Evolutionary conservation across 1,140 invertebrate species (phyloP).

Genomic region (Drosophila carrolli): DNA sequence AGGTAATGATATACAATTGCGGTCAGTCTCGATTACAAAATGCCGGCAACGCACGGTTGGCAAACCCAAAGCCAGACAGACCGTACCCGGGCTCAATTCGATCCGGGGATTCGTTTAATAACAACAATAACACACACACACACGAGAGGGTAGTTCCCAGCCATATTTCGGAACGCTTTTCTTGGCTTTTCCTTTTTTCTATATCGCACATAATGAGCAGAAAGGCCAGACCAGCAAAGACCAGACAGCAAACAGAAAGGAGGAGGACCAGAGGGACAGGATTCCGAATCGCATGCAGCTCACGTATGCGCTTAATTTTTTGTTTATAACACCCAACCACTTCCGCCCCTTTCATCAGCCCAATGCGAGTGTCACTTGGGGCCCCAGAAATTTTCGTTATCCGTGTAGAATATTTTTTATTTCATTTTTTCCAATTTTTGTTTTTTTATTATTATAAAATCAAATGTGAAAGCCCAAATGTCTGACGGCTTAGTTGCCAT

Average conservation of each 20-base stretch:
- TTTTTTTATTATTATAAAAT: slow-evolving; percentile 55
- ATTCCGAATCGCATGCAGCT: slow-evolving; percentile 51
- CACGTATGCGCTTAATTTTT: slow-evolving; percentile 80
- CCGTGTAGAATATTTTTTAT: slow-evolving; percentile 27
- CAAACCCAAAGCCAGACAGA: slow-evolving; percentile 37
- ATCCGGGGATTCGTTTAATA: slow-evolving; percentile 63
- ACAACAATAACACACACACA: slow-evolving; percentile 39
- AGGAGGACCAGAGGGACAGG: slow-evolving; percentile 5
- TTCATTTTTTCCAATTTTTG: slow-evolving; percentile 25
- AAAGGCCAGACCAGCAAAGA: slow-evolving; percentile 51
- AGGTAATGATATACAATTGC: slow-evolving; percentile 51
- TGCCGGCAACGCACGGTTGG: slow-evolving; percentile 57
- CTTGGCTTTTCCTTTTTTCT: slow-evolving; percentile 39
- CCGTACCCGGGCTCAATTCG: slow-evolving; percentile 29
- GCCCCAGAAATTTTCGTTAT: slow-evolving; percentile 6
- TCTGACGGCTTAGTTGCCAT: slow-evolving; percentile 59
- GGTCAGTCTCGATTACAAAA: slow-evolving; percentile 78
- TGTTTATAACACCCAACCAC: slow-evolving; percentile 64
- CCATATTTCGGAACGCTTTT: slow-evolving; percentile 25
- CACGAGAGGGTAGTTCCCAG: slow-evolving; percentile 62
- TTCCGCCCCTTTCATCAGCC: slow-evolving; percentile 12
- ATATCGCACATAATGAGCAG: slow-evolving; percentile 67
- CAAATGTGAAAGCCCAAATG: slow-evolving; percentile 67
- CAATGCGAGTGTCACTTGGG: slow-evolving; percentile 67
- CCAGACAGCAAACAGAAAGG: slow-evolving; percentile 34